Evolutionary conservation across 1,140 invertebrate genomes (phyloP), one percentile per base, ranked within the genome.

Genomic region (Prorops nasuta): DNA sequence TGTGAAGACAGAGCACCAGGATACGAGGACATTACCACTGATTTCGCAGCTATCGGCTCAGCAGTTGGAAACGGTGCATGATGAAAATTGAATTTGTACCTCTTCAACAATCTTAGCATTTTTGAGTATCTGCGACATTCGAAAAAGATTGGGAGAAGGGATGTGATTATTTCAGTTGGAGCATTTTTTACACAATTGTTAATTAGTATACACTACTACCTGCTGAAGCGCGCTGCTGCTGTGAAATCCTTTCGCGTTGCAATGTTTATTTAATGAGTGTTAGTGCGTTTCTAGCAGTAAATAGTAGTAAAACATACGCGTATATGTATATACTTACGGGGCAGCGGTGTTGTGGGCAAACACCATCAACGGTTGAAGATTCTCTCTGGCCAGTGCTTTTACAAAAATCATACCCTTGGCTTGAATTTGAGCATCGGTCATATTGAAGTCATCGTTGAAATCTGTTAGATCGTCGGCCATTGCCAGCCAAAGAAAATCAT

Each of bases 101-200:
- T 86, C 73, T 98, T 98, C 60, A 95, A 78, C 14, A 97, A 84
- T 55, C 92, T 80, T 39, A 95, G 77, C 94, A 98, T 96, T 56
- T 85, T 86, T 17, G 84, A 81, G 64, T 92, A 96, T 45, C 85
- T 86, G 51, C 3, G 64, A 67, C n/a, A n/a, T n/a, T n/a, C n/a
- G n/a, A n/a, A n/a, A n/a, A n/a, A n/a, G n/a, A n/a, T n/a, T n/a
- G n/a, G n/a, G n/a, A n/a, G n/a, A n/a, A n/a, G n/a, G n/a, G n/a
- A n/a, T n/a, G n/a, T n/a, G n/a, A n/a, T n/a, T n/a, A n/a, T n/a
- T n/a, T n/a, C n/a, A n/a, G n/a, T n/a, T n/a, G n/a, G n/a, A n/a
- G n/a, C n/a, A n/a, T n/a, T n/a, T n/a, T n/a, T n/a, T n/a, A n/a
- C n/a, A 17, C 16, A 48, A 40, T 40, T 48, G 6, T 32, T 43